phyloP scores from a whole-genome alignment of 2,888 invertebrate species.

The Chorisops tibialis region DNA sequence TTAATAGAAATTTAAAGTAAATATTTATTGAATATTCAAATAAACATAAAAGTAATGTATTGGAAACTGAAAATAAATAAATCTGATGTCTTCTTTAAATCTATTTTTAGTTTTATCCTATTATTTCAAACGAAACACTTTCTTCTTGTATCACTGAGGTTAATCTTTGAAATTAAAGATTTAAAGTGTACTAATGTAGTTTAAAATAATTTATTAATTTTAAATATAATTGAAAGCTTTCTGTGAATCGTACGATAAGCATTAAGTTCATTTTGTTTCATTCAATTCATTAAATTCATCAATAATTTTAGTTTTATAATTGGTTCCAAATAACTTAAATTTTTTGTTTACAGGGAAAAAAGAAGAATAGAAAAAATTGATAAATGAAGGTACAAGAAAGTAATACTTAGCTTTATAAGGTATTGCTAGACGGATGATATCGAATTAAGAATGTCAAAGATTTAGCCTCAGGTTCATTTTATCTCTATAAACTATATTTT shows the following conservation, averaged over 20 bases:
- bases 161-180: conserved; percentile 21
- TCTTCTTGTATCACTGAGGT: conserved; percentile 20
- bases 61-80: conserved; percentile 7
- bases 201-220: background rate
- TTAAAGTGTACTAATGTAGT: background rate
- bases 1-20: background rate
- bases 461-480: conserved; percentile 17
- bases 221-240: background rate
- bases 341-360: conserved; percentile 20
- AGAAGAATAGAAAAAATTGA: conserved; percentile 17
- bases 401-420: background rate
- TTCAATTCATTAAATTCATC: background rate
- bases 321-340: background rate
- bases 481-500: background rate
- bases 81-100: conserved; percentile 32
- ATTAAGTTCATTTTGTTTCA: background rate
- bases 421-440: conserved; percentile 2
- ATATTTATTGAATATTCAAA: background rate
- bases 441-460: background rate
- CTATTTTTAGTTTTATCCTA: background rate
- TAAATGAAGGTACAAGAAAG: conserved; percentile 12
- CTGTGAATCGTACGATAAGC: background rate
- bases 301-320: background rate
- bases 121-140: background rate
- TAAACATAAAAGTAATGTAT: background rate